Percentiles rank a stretch among this genome's conserved stretches.
Evolutionary conservation across 64 coral and sea anemone genomes (phyloP).

Genomic region (Dendrophyllia cribrosa): DNA sequence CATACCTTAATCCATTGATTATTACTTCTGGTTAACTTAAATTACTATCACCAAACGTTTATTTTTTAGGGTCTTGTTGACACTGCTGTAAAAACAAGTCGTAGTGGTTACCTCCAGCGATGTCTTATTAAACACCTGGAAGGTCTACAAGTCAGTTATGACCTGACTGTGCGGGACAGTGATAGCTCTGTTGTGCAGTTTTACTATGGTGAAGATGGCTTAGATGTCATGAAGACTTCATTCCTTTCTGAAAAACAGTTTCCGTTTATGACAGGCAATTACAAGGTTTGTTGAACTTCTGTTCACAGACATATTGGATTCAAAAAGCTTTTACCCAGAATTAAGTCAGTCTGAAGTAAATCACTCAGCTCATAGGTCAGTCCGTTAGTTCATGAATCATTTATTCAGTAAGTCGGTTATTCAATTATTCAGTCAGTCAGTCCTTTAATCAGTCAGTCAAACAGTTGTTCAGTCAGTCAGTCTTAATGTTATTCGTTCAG

Average conservation of each 20-base stretch:
- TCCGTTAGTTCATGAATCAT: too few relatives aligned
- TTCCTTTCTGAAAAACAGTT: slow-evolving; percentile 95
- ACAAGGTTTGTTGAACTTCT: slow-evolving; percentile 48
- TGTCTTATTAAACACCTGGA: slow-evolving; percentile 98
- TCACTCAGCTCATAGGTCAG: too few relatives aligned
- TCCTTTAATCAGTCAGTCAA: too few relatives aligned
- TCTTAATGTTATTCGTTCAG: too few relatives aligned
- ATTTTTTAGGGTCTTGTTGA: slow-evolving; percentile 88
- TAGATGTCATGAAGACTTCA: slow-evolving; percentile 89
- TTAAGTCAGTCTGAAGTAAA: too few relatives aligned
- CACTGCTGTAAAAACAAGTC: slow-evolving; percentile 97
- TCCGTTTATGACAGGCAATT: slow-evolving; percentile 91
- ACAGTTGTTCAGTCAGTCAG: too few relatives aligned
- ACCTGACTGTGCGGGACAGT: slow-evolving; percentile 93
- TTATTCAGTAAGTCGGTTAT: too few relatives aligned
- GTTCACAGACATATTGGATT: not conserved
- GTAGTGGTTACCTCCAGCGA: slow-evolving; percentile 97
- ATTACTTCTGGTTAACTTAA: too few relatives aligned
- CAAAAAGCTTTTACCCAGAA: not conserved
- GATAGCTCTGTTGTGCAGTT: slow-evolving; percentile 98
- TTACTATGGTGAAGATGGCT: slow-evolving; percentile 95
- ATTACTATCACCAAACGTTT: not conserved
- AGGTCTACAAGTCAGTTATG: slow-evolving; percentile 88
- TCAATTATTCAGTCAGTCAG: too few relatives aligned
- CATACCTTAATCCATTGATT: too few relatives aligned